Conservation (phyloP, 2,113 vertebrate species). For the Abramis brama region DNA sequence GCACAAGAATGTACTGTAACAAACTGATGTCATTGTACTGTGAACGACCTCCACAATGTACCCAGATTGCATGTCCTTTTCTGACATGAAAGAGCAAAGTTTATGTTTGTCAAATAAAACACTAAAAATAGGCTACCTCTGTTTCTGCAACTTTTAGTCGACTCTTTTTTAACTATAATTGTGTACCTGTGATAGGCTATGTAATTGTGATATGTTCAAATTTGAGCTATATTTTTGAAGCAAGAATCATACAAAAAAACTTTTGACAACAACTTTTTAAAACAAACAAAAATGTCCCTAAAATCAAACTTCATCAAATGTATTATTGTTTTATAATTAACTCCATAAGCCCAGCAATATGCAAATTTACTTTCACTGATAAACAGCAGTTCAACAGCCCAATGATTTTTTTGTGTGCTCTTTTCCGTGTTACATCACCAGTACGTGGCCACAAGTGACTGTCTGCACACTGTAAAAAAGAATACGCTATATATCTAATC, state of each 20-base stretch:
- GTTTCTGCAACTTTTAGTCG: not conserved
- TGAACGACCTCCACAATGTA: slow-evolving; percentile 19
- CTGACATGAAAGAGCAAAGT: slow-evolving; percentile 12
- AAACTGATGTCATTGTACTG: slow-evolving; percentile 48
- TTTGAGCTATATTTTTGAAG: not conserved
- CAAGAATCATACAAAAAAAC: no score
- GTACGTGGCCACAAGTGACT: not conserved
- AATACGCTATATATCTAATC: no score
- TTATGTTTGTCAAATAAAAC: slow-evolving; percentile 38
- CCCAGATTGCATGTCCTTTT: slow-evolving; percentile 10
- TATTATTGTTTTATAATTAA: not conserved
- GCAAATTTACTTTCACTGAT: not conserved
- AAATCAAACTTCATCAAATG: not conserved
- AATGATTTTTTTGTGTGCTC: no score
- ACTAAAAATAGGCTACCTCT: not conserved
- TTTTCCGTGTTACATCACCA: not conserved
- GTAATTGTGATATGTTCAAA: not conserved
- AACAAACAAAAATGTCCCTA: no score
- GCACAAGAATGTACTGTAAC: slow-evolving; percentile 55
- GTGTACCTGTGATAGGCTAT: not conserved
- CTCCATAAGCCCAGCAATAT: not conserved
- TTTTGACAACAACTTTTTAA: no score
- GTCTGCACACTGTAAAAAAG: no score
- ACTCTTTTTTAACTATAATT: not conserved
- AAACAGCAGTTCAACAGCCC: no score